Evolutionary conservation across 2,113 vertebrate species (phyloP).

Genomic region (Platysternon megacephalum): DNA sequence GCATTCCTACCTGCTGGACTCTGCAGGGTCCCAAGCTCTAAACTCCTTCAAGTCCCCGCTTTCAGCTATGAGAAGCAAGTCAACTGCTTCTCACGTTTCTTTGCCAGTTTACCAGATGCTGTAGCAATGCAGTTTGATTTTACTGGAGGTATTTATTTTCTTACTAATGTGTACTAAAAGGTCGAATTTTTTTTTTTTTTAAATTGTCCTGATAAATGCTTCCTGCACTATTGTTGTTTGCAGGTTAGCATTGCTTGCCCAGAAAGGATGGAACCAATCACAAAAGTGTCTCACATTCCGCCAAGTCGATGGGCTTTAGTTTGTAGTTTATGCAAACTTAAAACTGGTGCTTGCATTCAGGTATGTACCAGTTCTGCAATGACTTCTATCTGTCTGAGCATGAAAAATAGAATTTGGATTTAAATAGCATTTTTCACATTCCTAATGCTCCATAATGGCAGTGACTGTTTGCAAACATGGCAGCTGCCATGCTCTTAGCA

Average conservation of each 20-base stretch:
- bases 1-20: not conserved
- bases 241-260: slow-evolving; percentile 98
- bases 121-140: not conserved
- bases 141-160: not conserved
- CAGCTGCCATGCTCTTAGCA: not conserved
- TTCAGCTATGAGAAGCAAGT: no score
- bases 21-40: not conserved
- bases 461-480: not conserved
- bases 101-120: not conserved
- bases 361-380: slow-evolving; percentile 65
- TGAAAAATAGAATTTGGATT: not conserved
- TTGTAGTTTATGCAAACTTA: slow-evolving; percentile 96
- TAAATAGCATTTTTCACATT: not conserved
- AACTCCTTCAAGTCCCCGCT: not conserved
- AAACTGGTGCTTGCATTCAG: slow-evolving; percentile 98
- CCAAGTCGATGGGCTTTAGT: slow-evolving; percentile 97
- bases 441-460: not conserved
- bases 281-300: slow-evolving; percentile 97
- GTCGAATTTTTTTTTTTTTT: not conserved
- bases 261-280: slow-evolving; percentile 98
- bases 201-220: not conserved
- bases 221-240: slow-evolving; percentile 23
- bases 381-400: not conserved
- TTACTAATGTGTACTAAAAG: not conserved
- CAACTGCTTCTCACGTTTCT: not conserved